phyloP scores from a whole-genome alignment of 2,797 vertebrate genomes.

The Moxostoma hubbsi region DNA sequence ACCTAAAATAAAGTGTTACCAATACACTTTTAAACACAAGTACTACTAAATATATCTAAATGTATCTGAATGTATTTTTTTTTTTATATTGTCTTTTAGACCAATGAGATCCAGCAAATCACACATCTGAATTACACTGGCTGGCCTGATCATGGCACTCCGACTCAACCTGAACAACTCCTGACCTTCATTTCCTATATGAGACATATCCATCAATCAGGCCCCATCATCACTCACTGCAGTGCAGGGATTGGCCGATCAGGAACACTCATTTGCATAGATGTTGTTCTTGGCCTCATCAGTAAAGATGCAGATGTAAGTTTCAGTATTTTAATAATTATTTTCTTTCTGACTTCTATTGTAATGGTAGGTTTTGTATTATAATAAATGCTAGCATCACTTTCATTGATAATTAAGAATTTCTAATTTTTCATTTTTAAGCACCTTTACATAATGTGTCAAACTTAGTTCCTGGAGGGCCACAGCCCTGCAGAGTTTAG shows the following conservation, averaged over 20 bases:
- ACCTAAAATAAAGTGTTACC: no score
- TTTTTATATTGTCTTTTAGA: conserved; percentile 70
- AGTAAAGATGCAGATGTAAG: conserved; percentile 94
- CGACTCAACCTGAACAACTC: conserved; percentile 90
- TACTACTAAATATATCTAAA: no score
- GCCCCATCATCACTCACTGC: conserved; percentile 94
- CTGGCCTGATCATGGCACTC: conserved; percentile 97
- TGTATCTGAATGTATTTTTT: not conserved
- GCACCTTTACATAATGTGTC: no score
- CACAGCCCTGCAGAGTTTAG: no score
- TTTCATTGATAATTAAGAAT: no score
- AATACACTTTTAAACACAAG: no score
- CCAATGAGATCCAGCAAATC: conserved; percentile 83
- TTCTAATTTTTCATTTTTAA: no score
- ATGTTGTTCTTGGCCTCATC: conserved; percentile 91
- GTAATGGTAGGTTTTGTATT: no score
- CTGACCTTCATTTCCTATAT: conserved; percentile 96
- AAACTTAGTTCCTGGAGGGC: no score
- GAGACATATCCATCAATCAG: conserved; percentile 85
- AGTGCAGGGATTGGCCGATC: conserved; percentile 97
- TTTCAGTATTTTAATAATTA: no score
- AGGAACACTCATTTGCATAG: conserved; percentile 95
- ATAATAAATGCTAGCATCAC: no score
- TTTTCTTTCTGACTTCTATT: no score
- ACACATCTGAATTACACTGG: conserved; percentile 96